Conservation (phyloP, 2,113 vertebrate genomes). For the Siphamia tubifer region DNA sequence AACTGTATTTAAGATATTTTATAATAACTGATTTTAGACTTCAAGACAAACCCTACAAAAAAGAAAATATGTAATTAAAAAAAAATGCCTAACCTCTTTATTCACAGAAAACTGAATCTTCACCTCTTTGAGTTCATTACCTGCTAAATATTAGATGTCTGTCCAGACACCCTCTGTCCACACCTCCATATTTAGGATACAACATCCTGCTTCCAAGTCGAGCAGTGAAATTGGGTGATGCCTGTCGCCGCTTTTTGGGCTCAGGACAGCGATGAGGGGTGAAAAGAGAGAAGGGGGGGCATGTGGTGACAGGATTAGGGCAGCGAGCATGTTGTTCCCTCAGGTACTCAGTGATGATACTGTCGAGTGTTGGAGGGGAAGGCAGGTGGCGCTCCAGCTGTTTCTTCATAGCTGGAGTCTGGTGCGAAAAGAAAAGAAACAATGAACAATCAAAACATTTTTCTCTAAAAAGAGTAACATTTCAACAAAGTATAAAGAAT, state of each 20-base stretch:
- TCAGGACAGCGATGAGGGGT: slow-evolving; percentile 98
- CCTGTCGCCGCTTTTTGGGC: slow-evolving; percentile 94
- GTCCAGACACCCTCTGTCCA: slow-evolving; percentile 93
- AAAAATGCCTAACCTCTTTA: no score
- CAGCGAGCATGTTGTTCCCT: slow-evolving; percentile 96
- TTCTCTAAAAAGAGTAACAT: neutral
- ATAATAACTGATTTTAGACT: no score
- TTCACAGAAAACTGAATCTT: no score
- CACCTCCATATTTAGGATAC: slow-evolving; percentile 92
- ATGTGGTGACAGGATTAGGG: slow-evolving; percentile 96
- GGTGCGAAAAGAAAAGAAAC: slow-evolving; percentile 6
- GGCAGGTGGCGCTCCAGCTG: slow-evolving; percentile 91
- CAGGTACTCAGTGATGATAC: slow-evolving; percentile 98
- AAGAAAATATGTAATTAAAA: no score
- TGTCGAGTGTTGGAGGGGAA: slow-evolving; percentile 92
- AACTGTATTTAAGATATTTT: no score
- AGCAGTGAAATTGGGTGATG: slow-evolving; percentile 93
- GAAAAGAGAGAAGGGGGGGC: slow-evolving; percentile 97
- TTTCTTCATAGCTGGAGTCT: slow-evolving; percentile 97
- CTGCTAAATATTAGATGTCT: slow-evolving; percentile 96
- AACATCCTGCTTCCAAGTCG: slow-evolving; percentile 88
- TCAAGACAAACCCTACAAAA: no score
- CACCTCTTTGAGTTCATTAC: no score
- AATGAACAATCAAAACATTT: neutral
- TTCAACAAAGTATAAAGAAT: no score